These are phyloP conservation scores for Diadophis punctatus DNA, from an alignment of 2,113 vertebrate species.

Conservation along the genomic window DNA sequence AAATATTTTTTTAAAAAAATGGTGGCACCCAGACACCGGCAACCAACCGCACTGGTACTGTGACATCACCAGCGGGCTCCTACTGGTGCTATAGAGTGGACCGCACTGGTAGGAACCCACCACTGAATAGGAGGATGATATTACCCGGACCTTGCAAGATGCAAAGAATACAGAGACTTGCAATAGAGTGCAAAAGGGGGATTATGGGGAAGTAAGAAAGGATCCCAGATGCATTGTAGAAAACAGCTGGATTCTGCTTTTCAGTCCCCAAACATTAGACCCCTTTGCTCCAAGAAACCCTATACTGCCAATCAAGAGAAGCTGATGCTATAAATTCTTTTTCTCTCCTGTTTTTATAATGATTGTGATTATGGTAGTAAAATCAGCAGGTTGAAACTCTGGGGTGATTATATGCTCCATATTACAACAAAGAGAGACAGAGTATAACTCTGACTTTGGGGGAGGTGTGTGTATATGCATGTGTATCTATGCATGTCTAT, in stretches of 20 bases:
- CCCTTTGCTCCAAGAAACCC: background rate
- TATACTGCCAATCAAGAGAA: background rate
- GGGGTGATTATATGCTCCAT: background rate
- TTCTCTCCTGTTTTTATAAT: background rate
- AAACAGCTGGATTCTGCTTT: background rate
- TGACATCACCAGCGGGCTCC: too few relatives aligned
- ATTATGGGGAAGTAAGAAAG: background rate
- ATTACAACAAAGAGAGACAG: background rate
- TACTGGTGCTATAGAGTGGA: too few relatives aligned
- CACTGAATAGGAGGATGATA: background rate
- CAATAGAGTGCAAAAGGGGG: background rate
- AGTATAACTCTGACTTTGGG: background rate
- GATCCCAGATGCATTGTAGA: background rate
- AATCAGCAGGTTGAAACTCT: constrained; percentile 12
- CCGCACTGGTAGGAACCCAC: too few relatives aligned
- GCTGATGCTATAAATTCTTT: constrained; percentile 13
- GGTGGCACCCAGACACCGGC: too few relatives aligned
- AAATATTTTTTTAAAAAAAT: too few relatives aligned
- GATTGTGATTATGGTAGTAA: constrained; percentile 5
- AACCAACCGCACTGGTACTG: too few relatives aligned
- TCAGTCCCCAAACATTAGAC: background rate
- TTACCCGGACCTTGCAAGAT: background rate
- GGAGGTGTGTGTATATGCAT: background rate
- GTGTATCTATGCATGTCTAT: background rate
- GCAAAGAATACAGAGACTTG: background rate